Conservation (phyloP, 2,113 vertebrate genomes). For the Diadophis punctatus region DNA sequence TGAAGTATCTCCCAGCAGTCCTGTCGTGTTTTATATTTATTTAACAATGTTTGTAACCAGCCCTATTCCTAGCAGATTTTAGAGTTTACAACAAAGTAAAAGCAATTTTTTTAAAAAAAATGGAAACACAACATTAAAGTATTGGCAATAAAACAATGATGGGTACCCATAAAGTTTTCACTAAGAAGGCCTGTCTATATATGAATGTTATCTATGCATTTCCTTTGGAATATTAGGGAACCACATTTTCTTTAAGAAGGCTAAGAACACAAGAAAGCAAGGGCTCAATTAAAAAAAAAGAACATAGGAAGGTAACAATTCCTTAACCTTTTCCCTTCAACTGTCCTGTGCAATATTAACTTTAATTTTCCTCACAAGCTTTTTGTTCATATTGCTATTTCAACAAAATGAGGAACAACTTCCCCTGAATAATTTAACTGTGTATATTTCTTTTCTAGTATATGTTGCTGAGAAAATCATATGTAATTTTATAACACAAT, state of each 20-base stretch:
- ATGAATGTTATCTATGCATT: neutral
- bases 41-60: neutral
- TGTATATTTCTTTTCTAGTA: neutral
- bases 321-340: neutral
- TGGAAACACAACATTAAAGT: neutral
- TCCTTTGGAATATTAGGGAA: neutral
- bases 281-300: neutral
- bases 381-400: neutral
- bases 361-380: neutral
- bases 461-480: neutral
- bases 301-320: neutral
- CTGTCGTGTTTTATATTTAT: neutral
- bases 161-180: neutral
- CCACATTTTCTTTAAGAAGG: neutral
- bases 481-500: neutral
- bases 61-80: neutral
- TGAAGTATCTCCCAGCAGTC: neutral
- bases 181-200: neutral
- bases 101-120: neutral
- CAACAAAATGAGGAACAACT: neutral
- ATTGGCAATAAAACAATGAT: neutral
- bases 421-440: neutral
- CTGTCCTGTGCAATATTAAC: neutral
- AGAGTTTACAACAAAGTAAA: neutral
- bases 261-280: neutral